phyloP scores from a whole-genome alignment of 2,888 invertebrate genomes.

The Nemotelus nigrinus region DNA sequence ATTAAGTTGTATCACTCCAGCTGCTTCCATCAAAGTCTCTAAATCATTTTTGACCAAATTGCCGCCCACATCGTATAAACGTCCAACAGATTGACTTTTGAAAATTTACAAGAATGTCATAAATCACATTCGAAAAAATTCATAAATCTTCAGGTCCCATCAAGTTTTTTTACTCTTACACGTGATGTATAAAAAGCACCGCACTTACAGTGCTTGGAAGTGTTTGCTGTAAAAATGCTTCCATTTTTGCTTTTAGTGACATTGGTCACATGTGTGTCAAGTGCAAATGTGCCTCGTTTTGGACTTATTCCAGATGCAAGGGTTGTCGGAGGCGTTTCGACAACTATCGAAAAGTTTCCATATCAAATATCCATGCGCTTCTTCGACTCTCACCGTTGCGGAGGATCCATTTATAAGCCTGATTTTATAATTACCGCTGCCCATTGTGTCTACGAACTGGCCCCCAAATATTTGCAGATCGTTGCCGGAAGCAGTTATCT shows the following conservation, averaged over 20 bases:
- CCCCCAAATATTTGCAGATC: not conserved
- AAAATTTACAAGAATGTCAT: too few species aligned
- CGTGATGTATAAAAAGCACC: too few species aligned
- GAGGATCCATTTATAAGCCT: constrained; percentile 65
- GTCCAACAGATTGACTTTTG: too few species aligned
- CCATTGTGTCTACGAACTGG: constrained; percentile 65
- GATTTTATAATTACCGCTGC: constrained; percentile 67
- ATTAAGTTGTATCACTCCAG: too few species aligned
- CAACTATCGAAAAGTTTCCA: constrained; percentile 48
- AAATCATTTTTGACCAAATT: too few species aligned
- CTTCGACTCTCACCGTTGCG: constrained; percentile 65
- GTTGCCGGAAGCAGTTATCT: constrained; percentile 66
- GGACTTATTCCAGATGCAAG: constrained; percentile 47
- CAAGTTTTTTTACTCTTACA: too few species aligned
- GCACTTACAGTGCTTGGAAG: too few species aligned
- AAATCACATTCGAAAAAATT: too few species aligned
- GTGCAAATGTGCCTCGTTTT: constrained; percentile 24
- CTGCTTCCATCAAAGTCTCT: too few species aligned
- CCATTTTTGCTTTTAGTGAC: not conserved
- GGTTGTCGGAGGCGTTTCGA: constrained; percentile 50
- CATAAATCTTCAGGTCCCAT: too few species aligned
- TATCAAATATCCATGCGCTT: constrained; percentile 47
- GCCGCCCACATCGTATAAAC: too few species aligned
- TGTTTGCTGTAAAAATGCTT: not conserved
- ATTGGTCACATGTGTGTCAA: not conserved